Evolutionary conservation across 2,113 vertebrate species (phyloP).

Genomic region (Lepisosteus oculatus): DNA sequence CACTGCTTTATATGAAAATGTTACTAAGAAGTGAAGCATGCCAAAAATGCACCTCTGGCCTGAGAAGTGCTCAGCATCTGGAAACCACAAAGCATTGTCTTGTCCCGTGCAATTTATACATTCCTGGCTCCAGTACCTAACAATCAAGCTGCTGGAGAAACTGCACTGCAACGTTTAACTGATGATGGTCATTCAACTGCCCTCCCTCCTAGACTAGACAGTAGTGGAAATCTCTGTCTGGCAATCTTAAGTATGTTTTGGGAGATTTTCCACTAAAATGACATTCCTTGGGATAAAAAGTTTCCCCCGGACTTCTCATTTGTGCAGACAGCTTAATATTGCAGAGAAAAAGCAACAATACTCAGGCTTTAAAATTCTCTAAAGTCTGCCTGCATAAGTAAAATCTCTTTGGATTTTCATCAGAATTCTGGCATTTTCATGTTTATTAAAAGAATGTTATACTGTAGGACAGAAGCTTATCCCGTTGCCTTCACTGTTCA

Average conservation of each 20-base stretch:
- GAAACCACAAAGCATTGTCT: no score
- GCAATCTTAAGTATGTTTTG: conserved; percentile 17
- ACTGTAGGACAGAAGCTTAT: no score
- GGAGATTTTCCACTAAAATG: conserved; percentile 15
- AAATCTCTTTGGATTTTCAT: conserved; percentile 7
- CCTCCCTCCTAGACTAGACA: conserved; percentile 8
- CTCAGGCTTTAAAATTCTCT: conserved; percentile 12
- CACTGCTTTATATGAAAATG: no score
- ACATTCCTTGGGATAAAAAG: conserved; percentile 8
- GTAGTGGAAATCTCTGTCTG: conserved; percentile 14
- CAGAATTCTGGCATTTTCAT: background rate
- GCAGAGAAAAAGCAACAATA: background rate
- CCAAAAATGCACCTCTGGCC: no score
- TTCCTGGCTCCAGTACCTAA: no score
- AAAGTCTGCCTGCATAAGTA: background rate
- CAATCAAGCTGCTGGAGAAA: no score
- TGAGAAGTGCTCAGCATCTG: no score
- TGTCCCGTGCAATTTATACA: no score
- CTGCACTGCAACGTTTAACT: background rate
- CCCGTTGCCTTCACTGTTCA: no score
- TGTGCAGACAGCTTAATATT: conserved; percentile 6
- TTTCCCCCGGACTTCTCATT: background rate
- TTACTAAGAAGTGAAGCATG: no score
- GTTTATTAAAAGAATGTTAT: conserved; percentile 3
- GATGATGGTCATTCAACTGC: background rate